phyloP scores from a whole-genome alignment of 1,140 invertebrate species.

The Temnothorax longispinosus region DNA sequence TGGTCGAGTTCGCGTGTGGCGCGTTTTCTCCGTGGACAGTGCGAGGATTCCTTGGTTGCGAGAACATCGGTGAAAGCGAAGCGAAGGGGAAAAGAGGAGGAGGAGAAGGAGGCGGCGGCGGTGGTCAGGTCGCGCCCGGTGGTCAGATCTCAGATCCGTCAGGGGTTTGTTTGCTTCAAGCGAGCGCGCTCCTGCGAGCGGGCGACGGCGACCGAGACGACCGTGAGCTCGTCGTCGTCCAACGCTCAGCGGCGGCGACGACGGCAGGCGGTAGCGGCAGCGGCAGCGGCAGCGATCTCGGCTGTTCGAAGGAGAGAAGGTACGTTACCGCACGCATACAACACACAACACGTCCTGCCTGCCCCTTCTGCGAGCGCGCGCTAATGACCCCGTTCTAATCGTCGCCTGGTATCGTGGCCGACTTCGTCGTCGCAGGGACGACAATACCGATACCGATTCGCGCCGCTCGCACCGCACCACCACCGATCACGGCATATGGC shows the following conservation, averaged over 20 bases:
- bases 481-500: slow-evolving; percentile 15
- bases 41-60: not conserved
- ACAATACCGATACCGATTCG: not conserved
- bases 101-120: too few relatives aligned
- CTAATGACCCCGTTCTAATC: slow-evolving; percentile 36
- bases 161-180: not conserved
- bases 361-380: not conserved
- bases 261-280: too few relatives aligned
- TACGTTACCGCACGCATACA: not conserved
- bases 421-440: not conserved
- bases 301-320: not conserved
- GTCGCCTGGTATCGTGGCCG: not conserved
- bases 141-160: not conserved
- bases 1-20: not conserved
- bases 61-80: not conserved
- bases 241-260: not conserved
- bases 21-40: not conserved
- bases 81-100: too few relatives aligned
- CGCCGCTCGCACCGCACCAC: not conserved
- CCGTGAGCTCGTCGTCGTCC: not conserved
- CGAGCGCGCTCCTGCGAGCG: not conserved
- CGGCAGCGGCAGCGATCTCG: not conserved
- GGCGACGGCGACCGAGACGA: not conserved
- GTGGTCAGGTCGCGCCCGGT: too few relatives aligned
- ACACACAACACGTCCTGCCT: not conserved